A percentile compares a stretch with the other conserved stretches of the same genome.
These are phyloP conservation scores for Drosophila suboccidentalis DNA, from an alignment of 2,888 invertebrate species.

Conservation along the genomic window DNA sequence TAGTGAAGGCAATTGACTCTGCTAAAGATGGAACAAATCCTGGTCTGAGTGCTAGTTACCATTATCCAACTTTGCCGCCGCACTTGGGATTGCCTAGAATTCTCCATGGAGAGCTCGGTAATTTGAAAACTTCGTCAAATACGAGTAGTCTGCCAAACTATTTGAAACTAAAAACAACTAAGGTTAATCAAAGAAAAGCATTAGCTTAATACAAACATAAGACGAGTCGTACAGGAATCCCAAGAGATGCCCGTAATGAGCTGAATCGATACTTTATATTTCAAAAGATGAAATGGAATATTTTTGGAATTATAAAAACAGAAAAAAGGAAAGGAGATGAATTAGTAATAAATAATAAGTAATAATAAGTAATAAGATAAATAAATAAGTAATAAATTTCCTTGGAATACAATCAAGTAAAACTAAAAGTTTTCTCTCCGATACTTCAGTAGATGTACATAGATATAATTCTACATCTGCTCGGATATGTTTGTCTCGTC, in stretches of 20 bases:
- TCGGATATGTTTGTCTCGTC: conserved; percentile 24
- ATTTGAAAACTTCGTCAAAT: conserved; percentile 48
- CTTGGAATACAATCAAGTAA: no score
- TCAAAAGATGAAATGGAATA: background rate
- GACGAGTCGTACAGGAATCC: background rate
- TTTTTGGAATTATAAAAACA: no score
- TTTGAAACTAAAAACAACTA: conserved; percentile 4
- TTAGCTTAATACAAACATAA: conserved; percentile 15
- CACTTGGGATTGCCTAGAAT: conserved; percentile 34
- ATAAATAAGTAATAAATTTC: no score
- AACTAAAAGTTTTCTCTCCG: no score
- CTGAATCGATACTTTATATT: background rate
- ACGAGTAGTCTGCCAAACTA: background rate
- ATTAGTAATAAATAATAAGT: no score
- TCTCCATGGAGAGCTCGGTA: conserved; percentile 39
- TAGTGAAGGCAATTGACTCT: conserved; percentile 49
- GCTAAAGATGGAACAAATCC: conserved; percentile 1
- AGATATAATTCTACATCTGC: background rate
- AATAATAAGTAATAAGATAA: no score
- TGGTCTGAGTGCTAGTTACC: conserved; percentile 24
- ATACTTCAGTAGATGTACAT: background rate
- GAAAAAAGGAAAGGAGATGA: no score
- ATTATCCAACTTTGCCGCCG: conserved; percentile 64
- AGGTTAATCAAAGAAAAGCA: conserved; percentile 13
- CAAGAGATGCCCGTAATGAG: background rate